Evolutionary conservation across 2,113 vertebrate genomes (phyloP), one percentile per base, ranked within the genome.

Genomic region (Tachysurus vachellii): DNA sequence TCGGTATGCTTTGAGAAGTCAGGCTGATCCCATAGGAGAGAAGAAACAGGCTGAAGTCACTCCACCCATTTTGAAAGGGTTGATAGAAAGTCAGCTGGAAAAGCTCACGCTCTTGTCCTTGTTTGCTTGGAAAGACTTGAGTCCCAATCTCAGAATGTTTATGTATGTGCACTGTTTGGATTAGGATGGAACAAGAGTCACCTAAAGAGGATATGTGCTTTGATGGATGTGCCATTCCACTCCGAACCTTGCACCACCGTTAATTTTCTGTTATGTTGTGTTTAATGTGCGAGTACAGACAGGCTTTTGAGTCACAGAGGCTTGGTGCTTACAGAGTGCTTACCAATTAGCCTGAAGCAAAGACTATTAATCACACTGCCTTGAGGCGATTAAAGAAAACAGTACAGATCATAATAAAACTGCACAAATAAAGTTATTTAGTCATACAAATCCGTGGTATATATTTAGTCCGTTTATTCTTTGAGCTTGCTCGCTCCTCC

Each of bases 1-100:
- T 92, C 70, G 84, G 92, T 94, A 93, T 94, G 93, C 83, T 95
- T 94, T 94, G 93, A 91, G 93, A 93, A 94, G 92, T 93, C 93
- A 92, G 90, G 92, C 85, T 44, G 89, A 44, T 94, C 94, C 94
- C 93, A 89, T 57, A 93, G 93, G 94, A 93, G 93, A 87, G 90
- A 85, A 82, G 90, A 92, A 92, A 82, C 64, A 84, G 57, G 82
- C 64, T 44, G 70, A 28, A 82, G 47, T n/a, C 90, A 90, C 94
- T 94, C 93, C 93, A 90, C 92, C 93, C 92, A 87, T 82, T 68
- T 84, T 89, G 83, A 91, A 91, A 61, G 85, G 92, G 88, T 86
- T 75, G 93, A 91, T 86, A 54, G 85, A 80, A 75, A 82, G 83
- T 94, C 92, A 91, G 91, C 93, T 93, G 90, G 91, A 91, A 64